A percentile compares a stretch with the other conserved stretches of the same genome.
Conservation (phyloP, 2,797 vertebrate species). For the Platalea minor region DNA sequence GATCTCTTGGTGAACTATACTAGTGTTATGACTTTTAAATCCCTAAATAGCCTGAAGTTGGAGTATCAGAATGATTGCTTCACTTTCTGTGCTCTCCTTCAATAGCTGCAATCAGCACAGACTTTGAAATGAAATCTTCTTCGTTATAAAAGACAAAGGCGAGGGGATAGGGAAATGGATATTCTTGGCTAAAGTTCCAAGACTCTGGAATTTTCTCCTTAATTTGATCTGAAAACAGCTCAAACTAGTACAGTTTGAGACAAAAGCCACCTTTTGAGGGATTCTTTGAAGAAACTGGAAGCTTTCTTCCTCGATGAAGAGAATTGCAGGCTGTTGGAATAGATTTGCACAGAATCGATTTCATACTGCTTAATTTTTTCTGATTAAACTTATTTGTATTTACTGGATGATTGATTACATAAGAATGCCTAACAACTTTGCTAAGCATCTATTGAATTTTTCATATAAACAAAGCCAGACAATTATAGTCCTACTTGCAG, state of each 20-base stretch:
- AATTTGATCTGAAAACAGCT: neutral
- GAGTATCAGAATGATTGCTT: neutral
- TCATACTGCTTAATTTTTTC: neutral
- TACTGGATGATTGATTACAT: neutral
- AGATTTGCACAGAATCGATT: neutral
- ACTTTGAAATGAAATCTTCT: constrained; percentile 4
- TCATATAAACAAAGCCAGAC: neutral
- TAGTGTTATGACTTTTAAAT: constrained; percentile 9
- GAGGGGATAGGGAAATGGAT: neutral
- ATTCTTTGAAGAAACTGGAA: neutral
- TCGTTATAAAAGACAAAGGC: constrained; percentile 29
- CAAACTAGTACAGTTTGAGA: neutral
- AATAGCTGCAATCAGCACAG: constrained; percentile 37
- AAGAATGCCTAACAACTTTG: neutral
- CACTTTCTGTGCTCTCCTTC: neutral
- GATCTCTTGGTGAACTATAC: neutral
- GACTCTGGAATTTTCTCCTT: neutral
- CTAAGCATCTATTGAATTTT: neutral
- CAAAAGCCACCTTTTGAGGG: neutral
- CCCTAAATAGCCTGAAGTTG: neutral
- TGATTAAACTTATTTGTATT: neutral
- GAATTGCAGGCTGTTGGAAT: neutral
- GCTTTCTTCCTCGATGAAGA: neutral
- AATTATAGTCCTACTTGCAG: neutral
- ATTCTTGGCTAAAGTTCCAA: neutral